Evolutionary conservation across 2,797 vertebrate species (phyloP), one percentile per base, ranked within the genome.

Genomic region (Australoheros facetus): DNA sequence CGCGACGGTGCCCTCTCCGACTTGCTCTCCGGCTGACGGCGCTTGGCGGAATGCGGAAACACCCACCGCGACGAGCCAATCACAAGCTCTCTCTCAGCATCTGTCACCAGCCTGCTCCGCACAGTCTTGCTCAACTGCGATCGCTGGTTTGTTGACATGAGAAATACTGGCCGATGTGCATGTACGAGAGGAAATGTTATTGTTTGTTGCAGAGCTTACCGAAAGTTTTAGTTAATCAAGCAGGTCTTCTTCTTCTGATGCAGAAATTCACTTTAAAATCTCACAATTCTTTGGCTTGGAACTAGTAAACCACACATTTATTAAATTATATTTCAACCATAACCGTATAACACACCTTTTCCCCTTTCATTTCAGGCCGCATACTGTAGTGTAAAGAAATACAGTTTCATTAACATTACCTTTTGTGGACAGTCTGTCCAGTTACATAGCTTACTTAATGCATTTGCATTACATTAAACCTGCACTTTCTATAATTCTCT

Each of bases 11-110:
- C 64, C 57, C 45, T 77, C 58, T 73, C 37, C 80, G 71, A 45
- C 17, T 70, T 19, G 83, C 72, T 81, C 82, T 81, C 73, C 71
- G 56, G 73, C 86, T 56, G 89, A 84, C 91, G 74, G 89, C 74
- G 86, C 77, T 14, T 0, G 1, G 71, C 71, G 85, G 91, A 91
- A 94, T 88, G 93, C 92, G 91, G 92, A 95, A 95, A 96, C 96
- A 60, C 95, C 95, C 94, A 94, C 89, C 82, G 69, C 53, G 5
- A 11, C 80, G 66, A 85, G 89, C 96, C 96, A 96, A 96, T 96
- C 94, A 89, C 75, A 85, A 66, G 59, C 2, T 70, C 9, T 1
- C 59, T 28, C 73, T 66, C 71, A 32, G 85, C 76, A 45, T 85
- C 78, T 57, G 87, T 73, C 77, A 73, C 30, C 83, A 39, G 79